Base-by-base conservation (phyloP, 2,113 vertebrate species). In the Mystacornis crossleyi region DNA sequence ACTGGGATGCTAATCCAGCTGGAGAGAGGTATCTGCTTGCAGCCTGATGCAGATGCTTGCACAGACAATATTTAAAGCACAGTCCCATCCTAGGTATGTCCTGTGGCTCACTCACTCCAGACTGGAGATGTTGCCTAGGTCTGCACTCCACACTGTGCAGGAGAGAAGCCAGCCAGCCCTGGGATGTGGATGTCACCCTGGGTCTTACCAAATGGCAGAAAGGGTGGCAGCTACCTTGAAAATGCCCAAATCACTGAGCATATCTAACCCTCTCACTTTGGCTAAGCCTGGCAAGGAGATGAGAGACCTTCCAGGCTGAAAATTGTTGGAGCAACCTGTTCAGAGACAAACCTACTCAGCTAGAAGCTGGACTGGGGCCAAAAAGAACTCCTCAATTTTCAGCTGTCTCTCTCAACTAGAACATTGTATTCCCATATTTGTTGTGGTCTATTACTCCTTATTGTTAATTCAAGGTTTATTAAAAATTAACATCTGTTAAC, bases 401-500 rank as follows among this genome's bases (percentile, higher is more conserved):
- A 92, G 36, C 9, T 66, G 51, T 73, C 47, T 54, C 19, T 73
- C 72, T 73, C 75, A 81, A 25, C 17, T 73, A 89, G 43, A 91
- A 66, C 38, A 65, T 1, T 71, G 48, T 71, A 83, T 70, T 91
- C 60, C 55, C 29, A 12, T 38, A 62, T 89, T 95, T 89, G 72
- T 66, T 90, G 75, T 71, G 69, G 70, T 75, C 70, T 70, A 50
- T 65, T 81, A 81, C 29, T 81, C 34, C 51, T 58, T 91, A 57
- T 8, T 77, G 43, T 57, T 71, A 93, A 82, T 71, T 79, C 60
- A 78, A 58, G 64, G 81, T 81, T 66, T 86, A 89, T 78, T 90
- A 81, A 86, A 84, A 91, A 96, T 82, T 54, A 82, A 75, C 45
- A 66, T 65, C 89, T 85, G 66, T 79, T 85, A 69, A 84, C 19